These are phyloP conservation scores for Porites divaricata DNA, from an alignment of 92 coral and sea anemone species.

Conservation along the genomic window DNA sequence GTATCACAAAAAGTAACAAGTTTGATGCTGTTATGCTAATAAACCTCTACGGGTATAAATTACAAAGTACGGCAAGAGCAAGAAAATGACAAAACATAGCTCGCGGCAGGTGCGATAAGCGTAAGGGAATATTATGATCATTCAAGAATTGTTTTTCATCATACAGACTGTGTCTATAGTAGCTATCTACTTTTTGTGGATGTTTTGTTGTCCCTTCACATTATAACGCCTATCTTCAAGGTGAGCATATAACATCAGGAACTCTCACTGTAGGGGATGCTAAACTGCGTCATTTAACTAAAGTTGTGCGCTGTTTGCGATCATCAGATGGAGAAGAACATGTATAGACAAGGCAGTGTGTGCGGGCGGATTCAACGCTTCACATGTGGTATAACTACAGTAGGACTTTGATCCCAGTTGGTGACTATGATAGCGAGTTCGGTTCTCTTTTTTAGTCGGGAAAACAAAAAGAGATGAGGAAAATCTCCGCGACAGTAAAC, in stretches of 20 bases:
- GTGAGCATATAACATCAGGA: too few species aligned
- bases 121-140: slow-evolving; percentile 3
- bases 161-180: slow-evolving; percentile 36
- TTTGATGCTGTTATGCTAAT: slow-evolving; percentile 8
- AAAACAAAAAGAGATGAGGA: not conserved
- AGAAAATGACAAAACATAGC: not conserved
- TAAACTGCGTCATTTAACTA: too few species aligned
- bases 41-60: not conserved
- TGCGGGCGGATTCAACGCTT: too few species aligned
- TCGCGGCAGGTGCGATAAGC: not conserved
- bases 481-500: not conserved
- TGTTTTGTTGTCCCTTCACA: slow-evolving; percentile 54
- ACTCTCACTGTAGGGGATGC: too few species aligned
- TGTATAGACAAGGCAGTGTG: too few species aligned
- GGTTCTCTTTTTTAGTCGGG: too few species aligned
- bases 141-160: slow-evolving; percentile 48
- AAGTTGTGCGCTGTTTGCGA: too few species aligned
- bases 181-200: slow-evolving; percentile 34
- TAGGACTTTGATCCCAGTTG: too few species aligned
- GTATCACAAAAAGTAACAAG: not conserved
- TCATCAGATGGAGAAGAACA: too few species aligned
- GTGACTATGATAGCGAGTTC: too few species aligned
- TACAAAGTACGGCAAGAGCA: not conserved
- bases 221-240: not conserved
- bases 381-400: too few species aligned